phyloP scores from a whole-genome alignment of 2,113 vertebrate genomes.

The Prionailurus bengalensis region DNA sequence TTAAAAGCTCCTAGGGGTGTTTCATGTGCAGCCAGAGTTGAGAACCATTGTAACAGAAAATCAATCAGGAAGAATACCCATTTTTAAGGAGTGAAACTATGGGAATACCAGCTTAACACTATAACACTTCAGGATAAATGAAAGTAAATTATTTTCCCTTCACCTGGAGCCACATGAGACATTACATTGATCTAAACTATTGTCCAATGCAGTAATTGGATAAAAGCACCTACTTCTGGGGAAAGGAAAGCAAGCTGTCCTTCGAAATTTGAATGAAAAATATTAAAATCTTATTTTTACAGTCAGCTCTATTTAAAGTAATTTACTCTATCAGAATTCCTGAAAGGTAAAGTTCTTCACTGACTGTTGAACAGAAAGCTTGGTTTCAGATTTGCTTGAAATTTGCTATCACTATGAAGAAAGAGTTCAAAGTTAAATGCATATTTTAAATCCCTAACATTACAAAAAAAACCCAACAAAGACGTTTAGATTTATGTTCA shows the following conservation, averaged over 20 bases:
- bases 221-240: background rate
- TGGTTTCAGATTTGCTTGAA: background rate
- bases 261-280: constrained; percentile 49
- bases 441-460: background rate
- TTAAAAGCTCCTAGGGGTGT: background rate
- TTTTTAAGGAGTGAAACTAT: background rate
- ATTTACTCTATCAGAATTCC: background rate
- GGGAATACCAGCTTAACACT: background rate
- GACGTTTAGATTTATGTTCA: background rate
- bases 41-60: background rate
- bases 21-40: background rate
- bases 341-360: background rate
- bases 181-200: constrained; percentile 42
- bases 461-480: background rate
- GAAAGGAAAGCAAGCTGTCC: background rate
- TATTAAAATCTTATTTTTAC: constrained; percentile 28
- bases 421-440: background rate
- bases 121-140: background rate
- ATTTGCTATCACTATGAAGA: background rate
- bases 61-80: background rate
- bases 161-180: background rate
- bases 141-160: constrained; percentile 29
- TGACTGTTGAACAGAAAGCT: background rate
- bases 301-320: background rate
- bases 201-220: background rate